Conservation (phyloP, 1,140 invertebrate genomes). For the Drosophila erecta region DNA sequence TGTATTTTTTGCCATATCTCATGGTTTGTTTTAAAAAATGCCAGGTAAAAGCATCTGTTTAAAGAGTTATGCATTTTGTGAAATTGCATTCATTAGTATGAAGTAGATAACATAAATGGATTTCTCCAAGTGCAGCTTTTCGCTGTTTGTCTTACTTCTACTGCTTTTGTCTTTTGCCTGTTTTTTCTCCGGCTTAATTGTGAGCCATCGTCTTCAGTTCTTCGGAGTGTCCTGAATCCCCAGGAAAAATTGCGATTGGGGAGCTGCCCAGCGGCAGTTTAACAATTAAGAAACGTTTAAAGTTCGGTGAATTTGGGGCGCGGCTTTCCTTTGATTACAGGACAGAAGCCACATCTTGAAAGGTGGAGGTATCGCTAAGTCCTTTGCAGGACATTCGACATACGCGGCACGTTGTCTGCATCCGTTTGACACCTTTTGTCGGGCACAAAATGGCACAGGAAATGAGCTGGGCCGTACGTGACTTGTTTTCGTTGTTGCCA, state of each 20-base stretch:
- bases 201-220: slow-evolving; percentile 32
- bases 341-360: slow-evolving; percentile 6
- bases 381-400: slow-evolving; percentile 58
- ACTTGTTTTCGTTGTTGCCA: slow-evolving; percentile 60
- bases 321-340: slow-evolving; percentile 56
- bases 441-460: slow-evolving; percentile 69
- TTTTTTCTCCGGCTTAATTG: slow-evolving; percentile 67
- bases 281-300: slow-evolving; percentile 82
- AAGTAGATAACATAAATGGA: no score
- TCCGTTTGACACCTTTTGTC: slow-evolving; percentile 81
- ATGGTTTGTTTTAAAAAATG: no score
- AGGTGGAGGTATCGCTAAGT: slow-evolving; percentile 4
- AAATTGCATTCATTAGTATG: no score
- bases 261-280: slow-evolving; percentile 59
- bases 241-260: slow-evolving; percentile 6
- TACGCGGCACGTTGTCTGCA: slow-evolving; percentile 74
- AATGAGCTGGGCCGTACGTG: slow-evolving; percentile 79
- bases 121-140: slow-evolving; percentile 30
- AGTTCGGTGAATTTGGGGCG: slow-evolving; percentile 56
- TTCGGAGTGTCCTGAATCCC: slow-evolving; percentile 5
- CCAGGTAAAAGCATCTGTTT: not conserved
- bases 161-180: slow-evolving; percentile 32
- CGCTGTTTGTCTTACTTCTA: slow-evolving; percentile 19
- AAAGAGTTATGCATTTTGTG: no score
- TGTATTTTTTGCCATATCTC: no score